phyloP scores from a whole-genome alignment of 2,113 vertebrate species.

The Melanocharis versteri region DNA sequence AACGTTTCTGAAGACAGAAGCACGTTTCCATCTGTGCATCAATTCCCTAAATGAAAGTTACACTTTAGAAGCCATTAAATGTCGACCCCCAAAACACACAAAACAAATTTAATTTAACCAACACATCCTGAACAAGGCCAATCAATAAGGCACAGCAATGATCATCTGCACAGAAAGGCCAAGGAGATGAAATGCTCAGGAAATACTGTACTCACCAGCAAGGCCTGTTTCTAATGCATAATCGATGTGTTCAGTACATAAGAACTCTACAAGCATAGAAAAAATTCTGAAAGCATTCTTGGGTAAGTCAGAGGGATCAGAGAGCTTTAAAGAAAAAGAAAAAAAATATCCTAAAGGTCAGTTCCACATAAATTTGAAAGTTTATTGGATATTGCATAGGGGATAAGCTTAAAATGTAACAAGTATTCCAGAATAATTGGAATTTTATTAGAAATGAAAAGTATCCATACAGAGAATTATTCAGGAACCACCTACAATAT shows the following conservation, averaged over 20 bases:
- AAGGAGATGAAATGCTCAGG: neutral
- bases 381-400: neutral
- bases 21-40: neutral
- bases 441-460: neutral
- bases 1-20: neutral
- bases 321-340: conserved; percentile 81
- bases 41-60: neutral
- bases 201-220: conserved; percentile 79
- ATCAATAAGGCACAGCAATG: conserved; percentile 32
- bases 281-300: conserved; percentile 98
- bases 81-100: neutral
- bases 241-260: conserved; percentile 98
- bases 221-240: conserved; percentile 98
- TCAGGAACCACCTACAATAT: neutral
- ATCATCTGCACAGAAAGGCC: neutral
- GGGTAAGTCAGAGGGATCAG: conserved; percentile 94
- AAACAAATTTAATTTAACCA: neutral
- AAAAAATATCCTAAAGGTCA: conserved; percentile 31
- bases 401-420: conserved; percentile 13
- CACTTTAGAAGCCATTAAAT: neutral
- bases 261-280: conserved; percentile 94
- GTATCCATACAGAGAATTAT: neutral
- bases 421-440: neutral
- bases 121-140: neutral
- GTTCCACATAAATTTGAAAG: neutral